Evolutionary conservation across 2,113 vertebrate genomes (phyloP), one percentile per base, ranked within the genome.

Genomic region (Himantopus leucocephalus): DNA sequence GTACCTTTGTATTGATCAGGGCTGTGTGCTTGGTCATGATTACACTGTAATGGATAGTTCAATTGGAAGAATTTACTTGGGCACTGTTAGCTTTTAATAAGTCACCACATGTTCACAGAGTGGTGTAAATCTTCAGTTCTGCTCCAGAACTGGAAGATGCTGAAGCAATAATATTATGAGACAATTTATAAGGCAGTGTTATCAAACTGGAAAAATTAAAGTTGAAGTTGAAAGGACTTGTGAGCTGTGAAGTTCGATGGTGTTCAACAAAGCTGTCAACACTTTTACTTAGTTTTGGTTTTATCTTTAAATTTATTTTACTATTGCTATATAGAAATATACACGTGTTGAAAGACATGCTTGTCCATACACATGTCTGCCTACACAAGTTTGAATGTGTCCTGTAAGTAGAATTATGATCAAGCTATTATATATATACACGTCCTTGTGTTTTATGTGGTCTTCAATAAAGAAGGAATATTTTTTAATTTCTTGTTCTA

Each of bases 1-100:
- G 82, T 91, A 90, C 90, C 83, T 97, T 83, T 94, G 34, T 97
- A 98, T 98, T 97, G 98, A 98, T 98, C 84, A 80, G 30, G 60
- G 23, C 85, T 92, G 32, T 95, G 90, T 85, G 90, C 95, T 96
- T 91, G 94, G 86, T 96, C 85, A 70, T 97, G 68, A 96, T 96
- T 97, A 86, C 89, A 81, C 73, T 88, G 82, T 97, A 98, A 97
- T 96, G 73, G 93, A 84, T 90, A 50, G 48, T 92, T 97, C 86
- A 81, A 58, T 88, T 96, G 70, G 94, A 91, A 91, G 72, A 93
- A 96, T 92, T 96, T 94, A 96, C 95, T 94, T 95, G 68, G 92
- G n/a, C 29, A 34, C 20, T 95, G 66, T 92, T 88, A 90, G 71
- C 37, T 71, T 59, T 87, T 93, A 96, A 50, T 87, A 93, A 96